Base-by-base conservation (phyloP, 2,797 vertebrate genomes). In the Gobionotothen gibberifrons region DNA sequence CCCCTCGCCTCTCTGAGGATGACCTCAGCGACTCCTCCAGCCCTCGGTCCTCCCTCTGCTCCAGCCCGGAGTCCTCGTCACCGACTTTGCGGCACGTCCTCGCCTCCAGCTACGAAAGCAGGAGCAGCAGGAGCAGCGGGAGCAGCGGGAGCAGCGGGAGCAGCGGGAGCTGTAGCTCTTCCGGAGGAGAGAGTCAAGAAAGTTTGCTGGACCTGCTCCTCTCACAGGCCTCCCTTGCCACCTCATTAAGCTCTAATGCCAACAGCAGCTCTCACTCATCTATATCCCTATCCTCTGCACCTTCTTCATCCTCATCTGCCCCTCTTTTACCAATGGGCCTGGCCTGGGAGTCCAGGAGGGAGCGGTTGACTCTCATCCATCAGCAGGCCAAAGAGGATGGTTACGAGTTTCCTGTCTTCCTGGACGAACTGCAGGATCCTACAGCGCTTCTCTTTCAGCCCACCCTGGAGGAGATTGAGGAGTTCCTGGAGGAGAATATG, bases 401-500 rank as follows among this genome's bases (percentile, higher is more conserved):
- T 80, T 95, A 96, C 3, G 95, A 96, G 85, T 95, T 98, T 78
- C 97, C 97, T 0, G 95, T 96, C 32, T 94, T 93, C 57, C 74
- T 93, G 15, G 91, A 93, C 58, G 96, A 97, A 72, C 90, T 96
- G 60, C 95, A 97, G 86, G 97, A 97, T 72, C 93, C 92, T 9
- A 82, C 92, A 0, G 91, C 93, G 4, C 93, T 96, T 61, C 94
- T 96, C 69, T 99, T 99, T 90, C 97, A 98, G 90, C 98, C 98
- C 52, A 99, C 98, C 0, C 92, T 99, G 86, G 98, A 99, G 85
- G 98, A 99, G 92, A 99, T 99, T 1, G 97, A 99, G 91, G 98
- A 99, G 89, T 99, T 99, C 92, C 89, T 99, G 55, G 96, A 99
- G 89, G 98, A 99, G 85, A 99, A 99, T 87, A 99, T 99, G 98